Evolutionary conservation across 2,113 vertebrate genomes (phyloP), one percentile per base, ranked within the genome.

Genomic region (Poeciliopsis retropinna): DNA sequence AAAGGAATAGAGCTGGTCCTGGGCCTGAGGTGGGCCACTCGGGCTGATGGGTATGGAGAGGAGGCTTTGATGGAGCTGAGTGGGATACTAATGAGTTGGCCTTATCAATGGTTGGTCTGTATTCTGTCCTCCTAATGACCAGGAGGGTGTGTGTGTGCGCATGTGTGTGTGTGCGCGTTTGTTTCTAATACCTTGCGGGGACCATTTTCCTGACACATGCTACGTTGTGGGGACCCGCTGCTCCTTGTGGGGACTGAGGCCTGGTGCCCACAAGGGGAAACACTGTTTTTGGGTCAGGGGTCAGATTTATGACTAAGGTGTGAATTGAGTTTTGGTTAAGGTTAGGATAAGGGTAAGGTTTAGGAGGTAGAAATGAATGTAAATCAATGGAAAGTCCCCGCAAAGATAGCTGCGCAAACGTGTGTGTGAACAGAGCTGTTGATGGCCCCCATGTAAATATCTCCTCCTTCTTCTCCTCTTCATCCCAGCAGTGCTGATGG

Each of bases 61-160:
- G 79, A 84, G 72, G 81, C 88, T 85, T 87, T 85, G 90, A 87
- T 87, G 88, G 85, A 12, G 51, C 67, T 88, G 90, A 88, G 89
- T 81, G 74, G 90, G 72, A 80, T 93, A 89, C 88, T 92, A 92
- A 93, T 92, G 90, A 93, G 89, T 85, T 64, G 75, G 83, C 73
- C 85, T 89, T 73, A 90, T 92, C 88, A 90, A 93, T 90, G 88
- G 82, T 80, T 28, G 7, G 82, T 80, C 83, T 90, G 90, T 93
- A 27, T 84, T 89, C 83, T 77, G 91, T 72, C 75, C 76, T 87
- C 70, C 75, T 89, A 88, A 91, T 84, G 86, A 86, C 77, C 77
- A 64, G 66, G 65, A 72, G 69, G 76, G 34, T 12, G 34, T 11
- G 34, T 37, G 34, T 37, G 34, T 34, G 34, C 10, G 44, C 19